Base-by-base conservation (phyloP, 2,888 invertebrate genomes). In the Tachina grossa region DNA sequence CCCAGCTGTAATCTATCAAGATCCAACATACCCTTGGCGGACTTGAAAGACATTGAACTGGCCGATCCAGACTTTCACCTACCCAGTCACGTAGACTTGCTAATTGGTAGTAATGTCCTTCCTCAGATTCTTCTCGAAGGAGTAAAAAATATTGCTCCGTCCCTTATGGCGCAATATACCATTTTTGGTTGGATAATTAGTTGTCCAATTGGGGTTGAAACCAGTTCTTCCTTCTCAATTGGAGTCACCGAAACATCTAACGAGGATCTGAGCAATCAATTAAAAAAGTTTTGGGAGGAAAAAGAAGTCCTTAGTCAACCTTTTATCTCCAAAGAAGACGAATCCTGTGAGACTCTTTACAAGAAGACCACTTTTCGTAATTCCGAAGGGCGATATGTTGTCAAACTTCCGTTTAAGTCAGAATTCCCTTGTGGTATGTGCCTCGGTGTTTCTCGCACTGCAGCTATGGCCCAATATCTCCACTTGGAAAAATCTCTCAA, bases 151-250 rank as follows among this genome's bases (percentile, higher is more conserved):
- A 14, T 53, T 53, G 16, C 57, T 0, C 39, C 31, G 1, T 57
- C 5, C 2, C 14, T 57, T 39, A 39, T 55, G 11, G 53, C 74
- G 1, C 47, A 57, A 8, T 61, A 3, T 61, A 61, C 61, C 9
- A 41, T 81, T 19, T 75, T 75, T 22, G 75, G 81, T 14, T 75
- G 81, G 69, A 45, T 81, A 22, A n/a, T 75, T 6, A 81, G 75
- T 53, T 75, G 69, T 0, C 66, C 75, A 1, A 9, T 81, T 1
- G 13, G 22, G 3, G 19, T 16, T 31, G 13, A 19, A 69, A 10
- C 31, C 6, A 31, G 51, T 59, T 22, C 49, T n/a, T 19, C 19
- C 13, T 19, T 77, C 39, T 59, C 83, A 8, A 49, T 57, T 11
- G 49, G 51, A 13, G 66, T 43, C 0, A 13, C 1, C 10, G 83